Percentiles rank a stretch among this genome's conserved stretches.
Conservation (phyloP, 2,113 vertebrate genomes). For the Pluvianellus socialis region DNA sequence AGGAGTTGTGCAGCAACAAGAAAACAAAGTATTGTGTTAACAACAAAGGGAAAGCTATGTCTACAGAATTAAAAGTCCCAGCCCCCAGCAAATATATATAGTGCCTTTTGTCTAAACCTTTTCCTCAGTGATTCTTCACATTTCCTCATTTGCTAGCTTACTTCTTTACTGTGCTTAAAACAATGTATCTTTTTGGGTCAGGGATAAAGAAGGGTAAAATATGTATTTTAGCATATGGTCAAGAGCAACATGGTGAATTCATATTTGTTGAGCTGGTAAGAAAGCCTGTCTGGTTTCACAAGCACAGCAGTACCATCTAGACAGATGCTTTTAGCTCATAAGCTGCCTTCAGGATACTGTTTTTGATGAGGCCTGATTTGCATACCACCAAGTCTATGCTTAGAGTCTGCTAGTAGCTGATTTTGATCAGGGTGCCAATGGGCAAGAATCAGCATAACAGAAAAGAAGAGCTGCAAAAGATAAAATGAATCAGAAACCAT, state of each 20-base stretch:
- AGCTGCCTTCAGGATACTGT: constrained; percentile 25
- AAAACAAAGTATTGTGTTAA: background rate
- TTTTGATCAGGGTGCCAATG: constrained; percentile 30
- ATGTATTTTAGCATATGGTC: background rate
- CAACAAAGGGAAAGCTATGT: background rate
- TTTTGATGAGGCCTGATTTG: constrained; percentile 40
- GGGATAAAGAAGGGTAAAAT: background rate
- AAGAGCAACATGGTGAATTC: background rate
- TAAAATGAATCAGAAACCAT: background rate
- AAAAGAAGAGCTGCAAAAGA: constrained; percentile 7
- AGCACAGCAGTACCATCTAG: background rate
- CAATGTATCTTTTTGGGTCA: background rate
- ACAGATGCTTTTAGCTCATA: constrained; percentile 16
- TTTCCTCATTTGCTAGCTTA: background rate
- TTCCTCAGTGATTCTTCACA: background rate
- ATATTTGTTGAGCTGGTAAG: background rate
- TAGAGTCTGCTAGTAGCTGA: background rate
- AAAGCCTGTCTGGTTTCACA: background rate
- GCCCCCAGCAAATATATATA: background rate
- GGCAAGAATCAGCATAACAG: constrained; percentile 16
- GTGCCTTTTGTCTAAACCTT: background rate
- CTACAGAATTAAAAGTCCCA: background rate
- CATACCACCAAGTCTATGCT: background rate
- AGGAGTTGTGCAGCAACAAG: background rate
- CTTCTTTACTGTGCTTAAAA: background rate